Base-by-base conservation (phyloP, 92 coral and sea anemone genomes). In the Actinostola sp. region DNA sequence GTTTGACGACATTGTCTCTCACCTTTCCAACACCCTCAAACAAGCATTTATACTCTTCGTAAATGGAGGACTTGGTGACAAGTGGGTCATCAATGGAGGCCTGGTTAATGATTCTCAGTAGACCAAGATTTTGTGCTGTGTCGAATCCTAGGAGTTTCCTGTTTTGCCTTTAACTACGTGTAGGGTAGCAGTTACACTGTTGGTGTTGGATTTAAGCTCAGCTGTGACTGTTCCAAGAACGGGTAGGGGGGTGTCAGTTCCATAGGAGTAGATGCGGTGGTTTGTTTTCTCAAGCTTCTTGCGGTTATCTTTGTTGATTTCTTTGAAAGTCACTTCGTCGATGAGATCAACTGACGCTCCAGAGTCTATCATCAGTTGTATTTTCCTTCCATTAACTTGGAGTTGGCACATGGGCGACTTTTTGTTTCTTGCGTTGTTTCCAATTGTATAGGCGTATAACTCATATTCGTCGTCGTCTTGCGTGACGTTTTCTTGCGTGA, bases 11-110 rank as follows among this genome's bases (percentile, higher is more conserved):
- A 23, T 81, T 80, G 43, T 67, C 94, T 61, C 73, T 84, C 25
- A 85, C 69, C 57, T 85, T 77, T 45, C 86, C 75, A 52, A 85
- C 66, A n/a, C 88, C 86, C 19, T 58, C 88, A 70, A 85, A 85
- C 58, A 81, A 71, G 46, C 78, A 59, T 35, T 81, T 62, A 31
- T 66, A 81, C 44, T 76, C 63, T 55, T 66, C 25, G 30, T 61
- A 56, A 35, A 63, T 57, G 32, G 76, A 35, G 63, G 45, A 54
- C 55, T 31, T 63, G n/a, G 68, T 21, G 17, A 36, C 49, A 71
- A 24, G 41, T 34, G n/a, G n/a, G n/a, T n/a, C n/a, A 34, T 46
- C 76, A 43, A 23, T 50, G 57, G 84, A 42, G 32, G 61, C 71
- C 26, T 77, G 65, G 43, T 75, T 67, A 41, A 67, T 53, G 16